Conservation (phyloP, 2,113 vertebrate species). For the Microtus montanus region DNA sequence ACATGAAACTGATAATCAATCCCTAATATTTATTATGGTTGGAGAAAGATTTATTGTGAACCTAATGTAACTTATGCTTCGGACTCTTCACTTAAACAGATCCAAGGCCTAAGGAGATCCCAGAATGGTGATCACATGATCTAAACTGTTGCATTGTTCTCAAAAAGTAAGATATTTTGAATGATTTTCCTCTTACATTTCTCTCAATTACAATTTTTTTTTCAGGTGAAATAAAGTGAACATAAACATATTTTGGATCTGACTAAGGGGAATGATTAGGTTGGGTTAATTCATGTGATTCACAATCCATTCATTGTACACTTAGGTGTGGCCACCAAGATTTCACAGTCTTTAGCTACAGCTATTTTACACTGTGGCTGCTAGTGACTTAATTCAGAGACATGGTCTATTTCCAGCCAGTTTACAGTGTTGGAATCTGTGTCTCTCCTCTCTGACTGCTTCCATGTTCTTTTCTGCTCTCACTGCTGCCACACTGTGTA, state of each 20-base stretch:
- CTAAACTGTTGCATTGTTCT: background rate
- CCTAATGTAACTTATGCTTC: background rate
- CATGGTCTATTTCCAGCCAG: background rate
- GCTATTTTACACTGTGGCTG: background rate
- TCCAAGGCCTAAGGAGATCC: background rate
- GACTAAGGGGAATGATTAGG: background rate
- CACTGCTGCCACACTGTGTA: background rate
- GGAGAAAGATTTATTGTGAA: background rate
- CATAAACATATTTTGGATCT: background rate
- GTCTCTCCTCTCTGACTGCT: background rate
- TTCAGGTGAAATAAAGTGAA: background rate
- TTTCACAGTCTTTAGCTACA: background rate
- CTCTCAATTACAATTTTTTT: background rate
- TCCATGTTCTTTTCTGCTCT: background rate
- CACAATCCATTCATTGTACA: background rate
- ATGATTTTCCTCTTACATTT: background rate
- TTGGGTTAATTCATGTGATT: background rate
- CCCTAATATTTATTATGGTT: background rate
- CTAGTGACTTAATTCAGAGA: too few species aligned
- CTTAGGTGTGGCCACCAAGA: background rate
- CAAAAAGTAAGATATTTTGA: background rate
- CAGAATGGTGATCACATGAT: too few species aligned
- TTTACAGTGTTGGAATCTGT: too few species aligned
- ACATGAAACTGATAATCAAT: background rate
- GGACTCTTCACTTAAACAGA: background rate